Base-by-base conservation (phyloP, 2,113 vertebrate genomes). In the Python bivittatus region DNA sequence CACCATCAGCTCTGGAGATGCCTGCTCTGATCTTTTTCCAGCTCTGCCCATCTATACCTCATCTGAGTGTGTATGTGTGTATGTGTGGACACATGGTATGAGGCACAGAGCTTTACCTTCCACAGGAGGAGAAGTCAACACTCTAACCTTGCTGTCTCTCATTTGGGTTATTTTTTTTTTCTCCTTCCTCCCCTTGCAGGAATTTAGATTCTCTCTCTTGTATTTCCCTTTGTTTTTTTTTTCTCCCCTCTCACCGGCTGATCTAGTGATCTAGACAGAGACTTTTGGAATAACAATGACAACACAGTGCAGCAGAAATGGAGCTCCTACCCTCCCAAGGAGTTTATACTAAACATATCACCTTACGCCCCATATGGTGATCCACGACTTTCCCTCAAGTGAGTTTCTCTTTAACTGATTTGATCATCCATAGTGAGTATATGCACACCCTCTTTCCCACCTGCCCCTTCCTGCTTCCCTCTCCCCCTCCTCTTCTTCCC, bases 261-360 rank as follows among this genome's bases (percentile, higher is more conserved):
- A 98, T 97, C 94, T 98, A 99, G 99, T 95, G 99, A 99, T 97
- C 98, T 99, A 97, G 99, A 99, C 99, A 99, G 99, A 99, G 99
- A 99, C 98, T 99, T 99, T 98, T 99, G 99, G 99, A 99, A 99
- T 98, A 99, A 99, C 98, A 99, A 99, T 97, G 99, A 99, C 98
- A 99, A 98, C 98, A 99, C 98, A 97, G 98, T 99, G 97, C 99
- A 99, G 97, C 99, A 99, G 98, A 98, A 99, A 98, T 99, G 99
- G 99, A 99, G 98, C 97, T 99, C 99, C 97, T 99, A 99, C 96
- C 99, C 99, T 95, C 99, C 99, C 97, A 99, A 99, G 98, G 99
- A 99, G 98, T 99, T 99, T 98, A 99, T 99, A 94, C 98, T 99
- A 98, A 99, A 99, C 98, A 99, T 99, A 98, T 99, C 99, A 98